Evolutionary conservation across 2,113 vertebrate genomes (phyloP), one percentile per base, ranked within the genome.

Genomic region (Coreoperca whiteheadi): DNA sequence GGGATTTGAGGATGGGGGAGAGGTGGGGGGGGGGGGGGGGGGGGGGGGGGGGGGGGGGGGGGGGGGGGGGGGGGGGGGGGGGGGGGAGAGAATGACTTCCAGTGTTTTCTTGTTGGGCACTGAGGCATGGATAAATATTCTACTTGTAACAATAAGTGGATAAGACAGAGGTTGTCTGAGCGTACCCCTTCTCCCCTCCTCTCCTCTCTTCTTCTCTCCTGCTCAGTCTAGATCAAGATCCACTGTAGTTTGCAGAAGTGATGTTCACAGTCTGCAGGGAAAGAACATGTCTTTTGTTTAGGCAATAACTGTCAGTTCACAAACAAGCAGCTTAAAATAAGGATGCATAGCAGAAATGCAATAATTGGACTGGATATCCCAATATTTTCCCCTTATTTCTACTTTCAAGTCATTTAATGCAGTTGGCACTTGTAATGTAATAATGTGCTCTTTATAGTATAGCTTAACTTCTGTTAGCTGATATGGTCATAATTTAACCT

Each of bases 81-180:
- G 21, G 51, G 3, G 43, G 41, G 57, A 59, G 59, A 68, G 70
- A 57, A 48, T 64, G 67, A 86, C 78, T 87, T 87, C 46, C 67
- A 82, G 10, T 90, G 83, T 92, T 91, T 93, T 91, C 72, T 73
- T 88, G 87, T 89, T 79, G 84, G 63, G 74, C 89, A 86, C 70
- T 88, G 89, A 93, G 74, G 92, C 89, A 74, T 90, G 85, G 70
- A 90, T 92, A 87, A 91, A 93, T 91, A 93, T 93, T 92, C 85
- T 70, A 28, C 81, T 86, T 83, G 81, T 88, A 87, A 91, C 91
- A 87, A 82, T 93, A 93, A 93, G 87, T 89, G 79, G 88, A 90
- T 82, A 81, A 85, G 93, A 94, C 93, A 92, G 91, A 87, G 77
- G 89, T 90, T 87, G 86, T 88, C 87, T 90, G 85, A 88, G 78